These are phyloP conservation scores for Rhabdophis nuchalis DNA, from an alignment of 2,797 vertebrate genomes.

Conservation along the genomic window DNA sequence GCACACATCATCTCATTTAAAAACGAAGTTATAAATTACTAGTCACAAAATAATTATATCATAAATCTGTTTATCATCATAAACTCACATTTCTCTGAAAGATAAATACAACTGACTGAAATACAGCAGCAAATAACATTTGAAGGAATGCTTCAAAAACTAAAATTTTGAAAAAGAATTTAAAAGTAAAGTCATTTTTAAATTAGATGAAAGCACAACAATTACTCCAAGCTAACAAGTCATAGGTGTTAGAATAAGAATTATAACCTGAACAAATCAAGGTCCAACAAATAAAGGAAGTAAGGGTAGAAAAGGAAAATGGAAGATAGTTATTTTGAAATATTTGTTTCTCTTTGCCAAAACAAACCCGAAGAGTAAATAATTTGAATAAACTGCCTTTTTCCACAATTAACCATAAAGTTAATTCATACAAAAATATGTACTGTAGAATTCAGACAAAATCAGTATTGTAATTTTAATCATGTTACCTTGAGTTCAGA, in stretches of 20 bases:
- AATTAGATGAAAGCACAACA: not conserved
- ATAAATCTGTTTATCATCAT: not conserved
- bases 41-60: not conserved
- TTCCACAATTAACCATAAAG: not conserved
- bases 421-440: not conserved
- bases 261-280: not conserved
- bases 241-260: not conserved
- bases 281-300: not conserved
- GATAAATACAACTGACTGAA: not conserved
- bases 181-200: not conserved
- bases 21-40: not conserved
- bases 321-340: not conserved
- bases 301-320: not conserved
- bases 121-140: not conserved
- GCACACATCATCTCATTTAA: not conserved
- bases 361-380: not conserved
- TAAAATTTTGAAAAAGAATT: not conserved
- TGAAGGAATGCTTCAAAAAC: not conserved
- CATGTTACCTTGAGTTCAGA: slow-evolving; percentile 68
- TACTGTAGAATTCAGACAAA: not conserved
- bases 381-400: not conserved
- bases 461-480: not conserved
- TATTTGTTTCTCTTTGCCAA: not conserved
- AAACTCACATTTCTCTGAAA: not conserved
- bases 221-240: not conserved